phyloP scores from a whole-genome alignment of 2,797 vertebrate species.

The Falco peregrinus region DNA sequence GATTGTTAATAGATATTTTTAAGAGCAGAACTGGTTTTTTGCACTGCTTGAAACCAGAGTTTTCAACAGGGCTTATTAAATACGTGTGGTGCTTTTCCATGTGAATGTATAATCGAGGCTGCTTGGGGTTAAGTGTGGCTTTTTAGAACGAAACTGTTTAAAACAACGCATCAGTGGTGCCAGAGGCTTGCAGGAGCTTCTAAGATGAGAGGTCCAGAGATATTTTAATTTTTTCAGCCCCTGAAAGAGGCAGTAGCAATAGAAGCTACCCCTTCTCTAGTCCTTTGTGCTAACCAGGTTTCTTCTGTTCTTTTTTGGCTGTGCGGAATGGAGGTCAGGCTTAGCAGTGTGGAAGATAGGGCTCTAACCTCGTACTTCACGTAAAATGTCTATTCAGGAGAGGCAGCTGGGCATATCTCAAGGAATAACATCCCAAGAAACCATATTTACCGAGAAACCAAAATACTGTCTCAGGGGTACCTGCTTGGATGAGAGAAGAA shows the following conservation, averaged over 20 bases:
- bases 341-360: neutral
- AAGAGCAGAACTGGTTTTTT: slow-evolving; percentile 16
- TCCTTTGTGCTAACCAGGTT: neutral
- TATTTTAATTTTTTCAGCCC: neutral
- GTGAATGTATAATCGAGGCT: neutral
- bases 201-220: neutral
- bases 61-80: slow-evolving; percentile 42
- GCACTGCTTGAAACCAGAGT: neutral
- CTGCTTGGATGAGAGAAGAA: neutral
- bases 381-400: neutral
- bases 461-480: neutral
- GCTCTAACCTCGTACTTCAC: neutral
- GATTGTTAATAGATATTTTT: slow-evolving; percentile 36
- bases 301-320: neutral
- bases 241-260: neutral
- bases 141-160: neutral
- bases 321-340: neutral
- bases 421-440: neutral
- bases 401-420: neutral
- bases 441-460: neutral
- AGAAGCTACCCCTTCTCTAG: neutral
- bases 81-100: slow-evolving; percentile 16
- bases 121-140: neutral
- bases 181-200: neutral
- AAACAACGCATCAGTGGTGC: neutral